Base-by-base conservation (phyloP, 2,797 vertebrate species). In the Sebastes umbrosus region DNA sequence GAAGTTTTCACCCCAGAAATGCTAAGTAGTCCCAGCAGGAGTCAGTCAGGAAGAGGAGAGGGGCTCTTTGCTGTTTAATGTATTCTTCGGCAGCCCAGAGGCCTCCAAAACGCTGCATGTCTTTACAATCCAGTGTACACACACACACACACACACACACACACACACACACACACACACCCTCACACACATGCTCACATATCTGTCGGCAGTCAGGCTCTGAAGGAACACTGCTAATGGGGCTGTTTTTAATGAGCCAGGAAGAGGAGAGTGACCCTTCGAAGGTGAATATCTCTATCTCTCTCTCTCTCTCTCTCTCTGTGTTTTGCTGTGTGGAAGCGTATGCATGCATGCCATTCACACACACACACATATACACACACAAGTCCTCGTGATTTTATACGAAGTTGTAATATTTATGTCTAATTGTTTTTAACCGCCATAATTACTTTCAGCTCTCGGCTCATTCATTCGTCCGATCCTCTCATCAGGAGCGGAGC, bases 1-100 rank as follows among this genome's bases (percentile, higher is more conserved):
- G 92, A 96, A 95, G 94, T 93, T 95, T 92, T 96, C 94, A 94
- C 95, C 96, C 94, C 90, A 94, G 91, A 94, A 91, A 95, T 97
- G 96, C 96, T 96, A 97, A 97, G 96, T 95, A 95, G 93, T 95
- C 96, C 95, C 96, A 93, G 96, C 96, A 95, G 96, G 96, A 95
- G 95, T 93, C 94, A 95, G 90, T 95, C 93, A 94, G 90, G 82
- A 92, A 88, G 92, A 92, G 88, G 80, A 93, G 89, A 91, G 87
- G 86, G 87, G 88, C 90, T 94, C 91, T 93, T 92, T 94, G 90
- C 90, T 88, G 93, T 93, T 95, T 95, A 94, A 95, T 95, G 90
- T 95, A 95, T 95, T 95, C 94, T 91, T 90, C 78, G 58, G 89
- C 88, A 91, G 92, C 93, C 90, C 86, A 90, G 88, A 95, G 94